Conservation (phyloP, 2,888 invertebrate species). For the Pilophorus perplexus region DNA sequence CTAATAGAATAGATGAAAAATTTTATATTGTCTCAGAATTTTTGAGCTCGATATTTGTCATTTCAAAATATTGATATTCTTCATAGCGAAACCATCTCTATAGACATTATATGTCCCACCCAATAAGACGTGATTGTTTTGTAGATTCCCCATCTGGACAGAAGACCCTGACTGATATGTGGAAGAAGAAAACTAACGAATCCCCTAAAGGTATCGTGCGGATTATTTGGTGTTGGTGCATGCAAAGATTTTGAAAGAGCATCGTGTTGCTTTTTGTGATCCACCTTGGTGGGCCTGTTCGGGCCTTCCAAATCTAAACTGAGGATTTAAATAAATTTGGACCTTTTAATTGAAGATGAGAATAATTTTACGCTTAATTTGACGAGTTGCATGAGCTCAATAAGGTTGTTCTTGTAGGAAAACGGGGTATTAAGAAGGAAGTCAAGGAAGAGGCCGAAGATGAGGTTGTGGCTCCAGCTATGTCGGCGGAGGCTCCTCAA, state of each 20-base stretch:
- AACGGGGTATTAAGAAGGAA: neutral
- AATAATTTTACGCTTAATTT: too few species aligned
- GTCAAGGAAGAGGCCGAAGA: neutral
- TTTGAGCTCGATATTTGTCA: too few species aligned
- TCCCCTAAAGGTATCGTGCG: conserved; percentile 24
- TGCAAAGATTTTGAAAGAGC: neutral
- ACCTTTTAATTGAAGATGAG: too few species aligned
- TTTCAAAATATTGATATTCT: too few species aligned
- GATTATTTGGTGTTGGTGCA: neutral
- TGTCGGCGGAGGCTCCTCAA: too few species aligned
- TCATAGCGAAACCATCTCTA: too few species aligned
- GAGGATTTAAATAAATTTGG: neutral
- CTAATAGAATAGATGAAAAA: too few species aligned
- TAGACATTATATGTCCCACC: too few species aligned
- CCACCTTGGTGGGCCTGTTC: neutral
- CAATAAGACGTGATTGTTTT: too few species aligned
- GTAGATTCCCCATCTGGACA: conserved; percentile 17
- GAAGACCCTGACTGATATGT: conserved; percentile 24
- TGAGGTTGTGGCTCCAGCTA: too few species aligned
- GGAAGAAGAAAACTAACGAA: conserved; percentile 27
- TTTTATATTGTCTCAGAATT: too few species aligned
- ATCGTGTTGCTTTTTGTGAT: neutral
- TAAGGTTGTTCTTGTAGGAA: neutral
- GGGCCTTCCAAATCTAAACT: neutral
- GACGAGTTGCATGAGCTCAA: neutral